These are phyloP conservation scores for Lagocephalus sceleratus DNA, from an alignment of 2,797 vertebrate species.

Conservation along the genomic window DNA sequence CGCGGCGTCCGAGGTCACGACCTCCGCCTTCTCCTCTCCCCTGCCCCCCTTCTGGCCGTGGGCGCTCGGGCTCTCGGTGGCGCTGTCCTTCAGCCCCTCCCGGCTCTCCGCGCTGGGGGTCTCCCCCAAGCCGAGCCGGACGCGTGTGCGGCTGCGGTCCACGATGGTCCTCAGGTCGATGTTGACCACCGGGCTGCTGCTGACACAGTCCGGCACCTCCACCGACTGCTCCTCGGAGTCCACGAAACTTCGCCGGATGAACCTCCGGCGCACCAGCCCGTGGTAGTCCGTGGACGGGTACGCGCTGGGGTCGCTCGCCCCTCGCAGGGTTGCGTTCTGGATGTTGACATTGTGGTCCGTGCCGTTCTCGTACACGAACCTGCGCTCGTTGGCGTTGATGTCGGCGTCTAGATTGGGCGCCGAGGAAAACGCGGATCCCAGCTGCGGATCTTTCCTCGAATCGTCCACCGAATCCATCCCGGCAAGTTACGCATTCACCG, in stretches of 20 bases:
- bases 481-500: slow-evolving; percentile 54
- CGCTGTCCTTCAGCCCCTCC: slow-evolving; percentile 46
- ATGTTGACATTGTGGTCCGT: slow-evolving; percentile 71
- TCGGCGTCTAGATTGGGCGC: slow-evolving; percentile 69
- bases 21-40: slow-evolving; percentile 62
- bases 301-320: slow-evolving; percentile 74
- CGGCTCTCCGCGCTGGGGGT: slow-evolving; percentile 60
- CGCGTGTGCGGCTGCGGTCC: slow-evolving; percentile 67
- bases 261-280: slow-evolving; percentile 83
- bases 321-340: slow-evolving; percentile 67
- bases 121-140: slow-evolving; percentile 44
- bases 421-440: slow-evolving; percentile 69
- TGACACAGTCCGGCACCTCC: slow-evolving; percentile 78
- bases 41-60: slow-evolving; percentile 56
- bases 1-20: slow-evolving; percentile 61
- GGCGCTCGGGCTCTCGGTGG: slow-evolving; percentile 54
- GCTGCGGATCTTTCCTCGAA: slow-evolving; percentile 67
- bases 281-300: slow-evolving; percentile 75
- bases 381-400: slow-evolving; percentile 60
- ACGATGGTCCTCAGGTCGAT: slow-evolving; percentile 81
- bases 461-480: slow-evolving; percentile 81
- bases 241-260: slow-evolving; percentile 87
- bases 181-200: slow-evolving; percentile 73
- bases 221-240: slow-evolving; percentile 85
- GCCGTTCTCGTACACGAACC: slow-evolving; percentile 71